Evolutionary conservation across 2,113 vertebrate species (phyloP), one percentile per base, ranked within the genome.

Genomic region (Rynchops niger): DNA sequence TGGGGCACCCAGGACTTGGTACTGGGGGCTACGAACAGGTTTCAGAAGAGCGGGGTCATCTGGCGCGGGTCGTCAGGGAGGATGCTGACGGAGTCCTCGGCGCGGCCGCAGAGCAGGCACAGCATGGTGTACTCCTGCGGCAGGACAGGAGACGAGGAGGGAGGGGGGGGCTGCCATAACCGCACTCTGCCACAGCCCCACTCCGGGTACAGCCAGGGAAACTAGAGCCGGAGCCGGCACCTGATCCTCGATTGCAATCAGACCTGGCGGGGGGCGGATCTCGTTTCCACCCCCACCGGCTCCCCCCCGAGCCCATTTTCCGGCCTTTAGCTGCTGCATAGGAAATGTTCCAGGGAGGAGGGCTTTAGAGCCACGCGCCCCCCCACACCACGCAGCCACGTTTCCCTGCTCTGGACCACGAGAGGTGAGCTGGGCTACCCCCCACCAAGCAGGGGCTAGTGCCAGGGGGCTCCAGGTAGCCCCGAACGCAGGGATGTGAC

Each of bases 111-210:
- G 61, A 99, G 98, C 97, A 99, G 98, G 96, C 99, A 99, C 80
- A 99, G 98, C 99, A 99, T 99, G 11, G 99, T 99, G 90, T 99
- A 99, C 82, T 99, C 99, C 99, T 99, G 97, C 9, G 94, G 79
- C 7, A 73, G 95, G 79, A 97, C 22, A 91, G 66, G 91, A 29
- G 15, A 6, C 17, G 43, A 17, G 16, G 43, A 40, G 72, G 50
- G 38, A 12, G 40, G 40, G n/a, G 23, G 71, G 63, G 15, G 4
- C 34, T 55, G 58, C 21, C 38, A 19, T 5, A 29, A 36, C 80
- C 19, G 0, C 0, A 1, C 32, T 15, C 23, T 18, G 56, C 25
- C 45, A 9, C 45, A 15, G 36, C 50, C 66, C 40, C 23, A 3
- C 47, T 12, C 32, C 2, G 2, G 32, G 34, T 58, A 73, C 43